Conservation (phyloP, 92 coral and sea anemone species). For the Bergia puertoricense region DNA sequence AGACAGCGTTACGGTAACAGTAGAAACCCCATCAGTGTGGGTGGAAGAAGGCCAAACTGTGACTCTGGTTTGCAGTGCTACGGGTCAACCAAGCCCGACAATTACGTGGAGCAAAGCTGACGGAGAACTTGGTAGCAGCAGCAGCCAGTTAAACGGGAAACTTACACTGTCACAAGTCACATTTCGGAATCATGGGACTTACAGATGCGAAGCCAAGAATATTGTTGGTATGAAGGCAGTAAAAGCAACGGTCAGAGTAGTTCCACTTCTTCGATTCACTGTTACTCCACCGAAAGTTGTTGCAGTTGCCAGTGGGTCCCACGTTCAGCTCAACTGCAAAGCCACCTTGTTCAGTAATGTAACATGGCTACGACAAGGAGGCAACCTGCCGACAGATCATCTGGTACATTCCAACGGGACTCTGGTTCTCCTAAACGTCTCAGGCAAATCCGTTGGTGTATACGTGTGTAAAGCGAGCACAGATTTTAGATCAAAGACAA, state of each 20-base stretch:
- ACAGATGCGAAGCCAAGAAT: background rate
- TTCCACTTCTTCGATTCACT: background rate
- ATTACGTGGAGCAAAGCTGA: slow-evolving; percentile 9
- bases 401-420: background rate
- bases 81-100: slow-evolving; percentile 24
- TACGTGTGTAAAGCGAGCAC: background rate
- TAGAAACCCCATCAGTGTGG: background rate
- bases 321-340: background rate
- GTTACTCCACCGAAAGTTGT: background rate
- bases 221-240: background rate
- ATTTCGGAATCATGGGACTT: background rate
- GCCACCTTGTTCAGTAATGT: background rate
- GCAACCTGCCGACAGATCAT: background rate
- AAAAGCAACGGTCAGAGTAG: background rate
- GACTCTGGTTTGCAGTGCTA: slow-evolving; percentile 17
- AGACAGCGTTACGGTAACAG: slow-evolving; percentile 2
- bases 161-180: background rate
- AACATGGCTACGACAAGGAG: background rate
- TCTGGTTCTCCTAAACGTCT: background rate
- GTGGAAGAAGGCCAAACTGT: slow-evolving; percentile 8
- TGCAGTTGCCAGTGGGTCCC: background rate
- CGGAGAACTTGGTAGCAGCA: background rate
- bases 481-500: background rate
- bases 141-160: background rate
- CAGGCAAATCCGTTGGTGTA: background rate